A percentile compares a stretch with the other conserved stretches of the same genome.
Conservation (phyloP, 2,888 invertebrate species). For the Phasia obesa region DNA sequence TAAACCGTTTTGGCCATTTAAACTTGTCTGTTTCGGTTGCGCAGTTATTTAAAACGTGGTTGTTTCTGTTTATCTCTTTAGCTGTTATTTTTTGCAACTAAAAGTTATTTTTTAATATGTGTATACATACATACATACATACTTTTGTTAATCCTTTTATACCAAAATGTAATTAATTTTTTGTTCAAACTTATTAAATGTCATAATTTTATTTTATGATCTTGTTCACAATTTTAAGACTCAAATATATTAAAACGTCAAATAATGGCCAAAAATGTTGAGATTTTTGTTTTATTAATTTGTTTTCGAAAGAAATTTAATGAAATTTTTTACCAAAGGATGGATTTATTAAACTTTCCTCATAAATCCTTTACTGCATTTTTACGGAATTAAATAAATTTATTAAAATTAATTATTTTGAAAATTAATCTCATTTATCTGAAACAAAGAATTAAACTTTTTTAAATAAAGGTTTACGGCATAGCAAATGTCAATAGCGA, state of each 20-base stretch:
- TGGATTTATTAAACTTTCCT: no score
- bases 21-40: conserved; percentile 54
- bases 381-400: no score
- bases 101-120: background rate
- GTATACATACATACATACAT: no score
- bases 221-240: conserved; percentile 14
- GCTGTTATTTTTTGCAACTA: conserved; percentile 45
- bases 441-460: no score
- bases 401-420: no score
- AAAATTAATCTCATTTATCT: no score
- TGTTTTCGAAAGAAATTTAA: background rate
- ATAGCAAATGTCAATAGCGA: no score
- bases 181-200: conserved; percentile 50
- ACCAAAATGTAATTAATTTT: conserved; percentile 57
- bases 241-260: background rate
- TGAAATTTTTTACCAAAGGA: no score
- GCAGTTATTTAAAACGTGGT: conserved; percentile 31
- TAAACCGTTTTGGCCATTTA: conserved; percentile 59
- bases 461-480: no score
- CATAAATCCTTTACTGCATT: no score
- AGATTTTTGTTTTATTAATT: background rate
- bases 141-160: conserved; percentile 41
- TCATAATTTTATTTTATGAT: conserved; percentile 49
- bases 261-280: background rate
- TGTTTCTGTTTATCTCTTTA: conserved; percentile 43